Conservation (phyloP, 2,888 invertebrate species). For the Myopa tessellatipennis region DNA sequence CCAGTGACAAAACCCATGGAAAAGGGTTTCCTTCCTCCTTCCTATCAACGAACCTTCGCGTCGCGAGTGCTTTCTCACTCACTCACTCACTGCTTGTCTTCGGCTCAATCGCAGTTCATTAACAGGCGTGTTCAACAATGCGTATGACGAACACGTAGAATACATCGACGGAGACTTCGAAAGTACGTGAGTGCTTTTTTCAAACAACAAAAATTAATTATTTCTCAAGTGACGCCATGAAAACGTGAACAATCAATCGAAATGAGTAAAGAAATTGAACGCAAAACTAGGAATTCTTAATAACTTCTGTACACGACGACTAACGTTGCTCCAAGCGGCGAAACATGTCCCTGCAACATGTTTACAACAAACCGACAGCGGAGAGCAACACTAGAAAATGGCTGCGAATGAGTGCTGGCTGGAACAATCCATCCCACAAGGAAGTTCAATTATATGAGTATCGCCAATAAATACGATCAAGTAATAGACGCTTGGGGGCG, state of each 20-base stretch:
- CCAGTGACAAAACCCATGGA: too few relatives aligned
- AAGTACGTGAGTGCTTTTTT: neutral
- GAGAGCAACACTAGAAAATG: conserved; percentile 11
- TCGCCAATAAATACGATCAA: conserved; percentile 14
- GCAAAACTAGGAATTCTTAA: neutral
- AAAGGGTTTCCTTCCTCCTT: too few relatives aligned
- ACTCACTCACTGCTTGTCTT: too few relatives aligned
- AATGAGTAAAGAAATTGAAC: too few relatives aligned
- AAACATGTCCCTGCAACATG: conserved; percentile 33
- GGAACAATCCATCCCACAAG: neutral
- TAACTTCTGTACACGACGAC: neutral
- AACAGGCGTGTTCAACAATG: neutral
- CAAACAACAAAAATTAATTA: neutral
- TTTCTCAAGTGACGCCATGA: neutral
- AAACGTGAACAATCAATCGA: too few relatives aligned
- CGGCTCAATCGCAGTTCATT: too few relatives aligned
- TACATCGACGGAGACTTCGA: conserved; percentile 1
- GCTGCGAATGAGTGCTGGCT: neutral
- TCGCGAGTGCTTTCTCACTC: too few relatives aligned
- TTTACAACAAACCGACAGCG: conserved; percentile 35
- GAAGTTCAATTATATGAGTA: conserved; percentile 20
- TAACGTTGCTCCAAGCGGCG: neutral
- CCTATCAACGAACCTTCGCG: too few relatives aligned
- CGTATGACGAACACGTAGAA: neutral
- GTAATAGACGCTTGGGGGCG: neutral